Evolutionary conservation across 2,888 invertebrate species (phyloP), one percentile per base, ranked within the genome.

Genomic region (Falcaria lacertinaria): DNA sequence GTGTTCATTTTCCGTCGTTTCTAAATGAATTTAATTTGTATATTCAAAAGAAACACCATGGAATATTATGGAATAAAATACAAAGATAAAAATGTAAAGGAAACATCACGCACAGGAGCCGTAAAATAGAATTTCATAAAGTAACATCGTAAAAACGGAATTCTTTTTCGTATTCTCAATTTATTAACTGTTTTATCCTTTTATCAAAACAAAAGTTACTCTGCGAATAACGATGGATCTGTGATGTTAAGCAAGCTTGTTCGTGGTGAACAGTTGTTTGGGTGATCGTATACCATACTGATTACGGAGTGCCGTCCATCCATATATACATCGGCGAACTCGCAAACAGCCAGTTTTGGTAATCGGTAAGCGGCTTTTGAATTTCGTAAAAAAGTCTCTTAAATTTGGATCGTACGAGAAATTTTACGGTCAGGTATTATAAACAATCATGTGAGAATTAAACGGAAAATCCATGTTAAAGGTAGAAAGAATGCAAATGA

Each of bases 71-170:
- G 3, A 28, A 28, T 11, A 28, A 28, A 28, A 11, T 28, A 28
- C 8, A 28, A 36, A 14, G 13, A 7, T 6, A 14, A 19, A 35
- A 36, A 36, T 22, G 14, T 14, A 14, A 22, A 22, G 36, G 36
- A 22, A 36, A 36, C 36, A 36, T 36, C 36, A 36, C 36, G 36
- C 22, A 22, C 36, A 14, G 36, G 22, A 14, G 14, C 22, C 36
- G 14, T 36, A 36, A 36, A 35, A 36, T 22, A 22, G 22, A 36
- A 36, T 36, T 36, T 36, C 36, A 36, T 36, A 22, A 22, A 22
- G 36, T 13, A 22, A 2, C 14, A 19, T 36, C 36, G 22, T 36
- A 36, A 36, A 36, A 14, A 14, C 22, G 19, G 36, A 36, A 22
- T 36, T 22, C 22, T 6, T 14, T 36, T 22, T 36, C 17, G 19